Base-by-base conservation (phyloP, 2,888 invertebrate species). In the Enchytraeus crypticus region DNA sequence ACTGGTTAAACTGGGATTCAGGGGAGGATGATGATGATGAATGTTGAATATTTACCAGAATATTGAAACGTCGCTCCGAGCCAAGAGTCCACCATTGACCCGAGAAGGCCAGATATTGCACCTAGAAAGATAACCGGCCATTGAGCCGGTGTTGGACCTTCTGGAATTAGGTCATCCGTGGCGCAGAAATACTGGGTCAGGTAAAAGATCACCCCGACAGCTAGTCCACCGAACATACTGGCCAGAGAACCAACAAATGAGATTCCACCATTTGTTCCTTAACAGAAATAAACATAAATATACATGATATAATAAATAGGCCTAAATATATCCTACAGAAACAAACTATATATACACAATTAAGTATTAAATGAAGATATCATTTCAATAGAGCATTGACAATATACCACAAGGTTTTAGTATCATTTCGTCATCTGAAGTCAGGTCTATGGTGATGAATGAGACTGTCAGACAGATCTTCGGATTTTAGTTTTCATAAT, bases 241-340 rank as follows among this genome's bases (percentile, higher is more conserved):
- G 81, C 74, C 69, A 85, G 1, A 5, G 82, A 70, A 18, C 85
- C 85, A 14, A 74, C 71, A 1, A 81, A 14, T 1, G 89, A 87
- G n/a, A 92, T 84, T 2, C 85, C 92, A 32, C 92, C 92, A 79
- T 92, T 92, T 27, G 92, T 92, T 47, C 92, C 91, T 85, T 71
- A 2, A 68, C 11, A 53, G 27, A 38, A 32, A 21, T 29, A 33
- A 23, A 34, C 11, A 1, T n/a, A 49, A 49, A 49, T 18, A 23
- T 1, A n/a, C n/a, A n/a, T n/a, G n/a, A n/a, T n/a, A n/a, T n/a
- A n/a, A n/a, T n/a, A n/a, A n/a, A n/a, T n/a, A n/a, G n/a, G n/a
- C n/a, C n/a, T n/a, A n/a, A n/a, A n/a, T n/a, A n/a, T n/a, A n/a
- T n/a, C n/a, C n/a, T n/a, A n/a, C n/a, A n/a, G n/a, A n/a, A n/a